Percentiles rank a stretch among this genome's conserved stretches.
phyloP scores from a whole-genome alignment of 2,888 invertebrate species.

The Antheraea yamamai region DNA sequence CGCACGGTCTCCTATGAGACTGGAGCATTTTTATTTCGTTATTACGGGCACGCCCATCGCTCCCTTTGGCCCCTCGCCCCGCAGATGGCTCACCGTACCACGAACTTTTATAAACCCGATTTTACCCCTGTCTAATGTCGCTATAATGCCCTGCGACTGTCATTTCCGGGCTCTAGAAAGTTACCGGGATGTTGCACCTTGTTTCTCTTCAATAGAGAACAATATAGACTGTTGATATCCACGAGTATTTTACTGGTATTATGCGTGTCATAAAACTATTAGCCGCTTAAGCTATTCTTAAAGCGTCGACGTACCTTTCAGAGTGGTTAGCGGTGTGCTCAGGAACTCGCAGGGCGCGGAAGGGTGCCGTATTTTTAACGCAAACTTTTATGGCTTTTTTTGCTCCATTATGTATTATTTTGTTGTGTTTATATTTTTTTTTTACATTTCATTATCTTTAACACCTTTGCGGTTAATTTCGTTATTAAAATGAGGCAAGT shows the following conservation, averaged over 20 bases:
- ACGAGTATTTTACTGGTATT: conserved; percentile 55
- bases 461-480: conserved; percentile 63
- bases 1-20: conserved; percentile 71
- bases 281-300: conserved; percentile 78
- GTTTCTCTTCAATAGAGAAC: conserved; percentile 43
- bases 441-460: conserved; percentile 75
- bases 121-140: conserved; percentile 73
- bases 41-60: conserved; percentile 63
- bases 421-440: conserved; percentile 52
- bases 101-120: conserved; percentile 66
- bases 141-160: conserved; percentile 72
- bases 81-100: conserved; percentile 44
- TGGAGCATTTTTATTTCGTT: conserved; percentile 78
- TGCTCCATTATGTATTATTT: conserved; percentile 37
- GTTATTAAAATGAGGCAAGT: conserved; percentile 17
- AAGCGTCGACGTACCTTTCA: conserved; percentile 67
- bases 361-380: conserved; percentile 63
- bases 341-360: conserved; percentile 60
- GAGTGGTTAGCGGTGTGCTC: conserved; percentile 57
- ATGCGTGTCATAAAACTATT: conserved; percentile 82
- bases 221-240: conserved; percentile 39
- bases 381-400: conserved; percentile 60
- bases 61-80: conserved; percentile 49
- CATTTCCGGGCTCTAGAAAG: conserved; percentile 52
- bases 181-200: conserved; percentile 47